Evolutionary conservation across 2,113 vertebrate species (phyloP).

Genomic region (Collichthys lucidus): DNA sequence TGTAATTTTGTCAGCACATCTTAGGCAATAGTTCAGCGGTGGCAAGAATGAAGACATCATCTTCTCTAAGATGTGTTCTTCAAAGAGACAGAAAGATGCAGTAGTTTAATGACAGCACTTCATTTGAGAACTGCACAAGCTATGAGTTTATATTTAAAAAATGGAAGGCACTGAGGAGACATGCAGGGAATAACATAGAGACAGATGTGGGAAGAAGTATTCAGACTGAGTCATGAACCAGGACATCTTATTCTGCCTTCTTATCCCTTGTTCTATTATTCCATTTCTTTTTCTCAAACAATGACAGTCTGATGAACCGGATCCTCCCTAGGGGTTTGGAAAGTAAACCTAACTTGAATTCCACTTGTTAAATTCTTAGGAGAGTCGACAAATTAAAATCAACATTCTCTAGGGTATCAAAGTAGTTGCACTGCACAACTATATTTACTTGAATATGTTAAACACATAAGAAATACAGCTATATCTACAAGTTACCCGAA

Average conservation of each 20-base stretch:
- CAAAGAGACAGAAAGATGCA: slow-evolving; percentile 22
- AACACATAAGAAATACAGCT: not conserved
- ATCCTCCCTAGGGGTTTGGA: not conserved
- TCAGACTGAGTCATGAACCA: slow-evolving; percentile 19
- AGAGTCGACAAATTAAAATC: not conserved
- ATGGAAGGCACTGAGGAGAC: not conserved
- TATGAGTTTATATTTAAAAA: slow-evolving; percentile 12
- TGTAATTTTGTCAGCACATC: slow-evolving; percentile 36
- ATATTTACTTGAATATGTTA: not conserved
- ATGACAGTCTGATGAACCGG: not conserved
- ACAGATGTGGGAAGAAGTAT: not conserved
- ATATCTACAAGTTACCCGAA: not conserved
- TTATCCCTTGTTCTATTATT: slow-evolving; percentile 11
- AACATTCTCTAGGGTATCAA: too few relatives aligned
- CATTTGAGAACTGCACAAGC: slow-evolving; percentile 16
- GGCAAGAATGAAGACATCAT: slow-evolving; percentile 45
- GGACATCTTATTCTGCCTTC: slow-evolving; percentile 11
- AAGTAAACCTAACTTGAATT: not conserved
- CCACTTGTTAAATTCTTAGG: not conserved
- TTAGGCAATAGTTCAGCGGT: slow-evolving; percentile 24
- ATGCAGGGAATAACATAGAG: not conserved
- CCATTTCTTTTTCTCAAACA: slow-evolving; percentile 22
- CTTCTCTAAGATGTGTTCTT: slow-evolving; percentile 27
- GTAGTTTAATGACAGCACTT: slow-evolving; percentile 49
- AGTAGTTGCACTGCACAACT: not conserved